phyloP scores from a whole-genome alignment of 2,113 vertebrate genomes.

The Amblyornis subalaris region DNA sequence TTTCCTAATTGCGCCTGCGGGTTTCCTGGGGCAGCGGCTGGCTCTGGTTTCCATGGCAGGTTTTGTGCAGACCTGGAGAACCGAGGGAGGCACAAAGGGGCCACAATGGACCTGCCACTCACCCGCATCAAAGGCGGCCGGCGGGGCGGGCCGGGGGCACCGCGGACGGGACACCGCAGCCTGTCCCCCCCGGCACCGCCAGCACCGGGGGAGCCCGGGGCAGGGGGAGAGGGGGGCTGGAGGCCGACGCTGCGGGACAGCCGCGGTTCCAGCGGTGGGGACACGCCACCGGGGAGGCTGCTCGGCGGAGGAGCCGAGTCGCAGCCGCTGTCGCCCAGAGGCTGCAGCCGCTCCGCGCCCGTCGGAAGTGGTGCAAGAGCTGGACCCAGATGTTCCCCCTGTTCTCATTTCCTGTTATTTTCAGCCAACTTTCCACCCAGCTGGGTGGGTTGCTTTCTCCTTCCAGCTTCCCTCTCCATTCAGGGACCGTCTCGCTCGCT shows the following conservation, averaged over 20 bases:
- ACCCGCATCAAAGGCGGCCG: conserved; percentile 40
- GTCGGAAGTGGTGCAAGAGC: not conserved
- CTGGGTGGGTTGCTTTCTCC: not conserved
- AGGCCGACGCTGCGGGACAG: accelerated
- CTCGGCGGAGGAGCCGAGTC: accelerated
- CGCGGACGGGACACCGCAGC: not conserved
- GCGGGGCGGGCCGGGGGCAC: not conserved
- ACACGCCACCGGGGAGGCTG: accelerated
- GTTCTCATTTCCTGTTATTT: not conserved
- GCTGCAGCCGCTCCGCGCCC: not conserved
- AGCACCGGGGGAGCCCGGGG: not conserved
- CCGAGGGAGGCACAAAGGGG: conserved; percentile 46
- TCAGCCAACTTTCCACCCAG: not conserved
- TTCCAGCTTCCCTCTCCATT: not conserved
- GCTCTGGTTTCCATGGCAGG: conserved; percentile 59
- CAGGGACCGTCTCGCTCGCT: not conserved
- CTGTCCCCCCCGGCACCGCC: not conserved
- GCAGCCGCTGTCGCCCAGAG: not conserved
- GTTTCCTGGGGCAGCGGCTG: conserved; percentile 51
- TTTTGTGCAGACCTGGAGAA: conserved; percentile 24
- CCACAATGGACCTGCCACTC: conserved; percentile 48
- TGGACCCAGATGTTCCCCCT: not conserved
- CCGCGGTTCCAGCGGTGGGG: accelerated
- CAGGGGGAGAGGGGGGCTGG: not conserved
- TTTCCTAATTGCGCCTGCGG: conserved; percentile 47